Base-by-base conservation (phyloP, 1,140 invertebrate genomes). In the Drosophila aff. region DNA sequence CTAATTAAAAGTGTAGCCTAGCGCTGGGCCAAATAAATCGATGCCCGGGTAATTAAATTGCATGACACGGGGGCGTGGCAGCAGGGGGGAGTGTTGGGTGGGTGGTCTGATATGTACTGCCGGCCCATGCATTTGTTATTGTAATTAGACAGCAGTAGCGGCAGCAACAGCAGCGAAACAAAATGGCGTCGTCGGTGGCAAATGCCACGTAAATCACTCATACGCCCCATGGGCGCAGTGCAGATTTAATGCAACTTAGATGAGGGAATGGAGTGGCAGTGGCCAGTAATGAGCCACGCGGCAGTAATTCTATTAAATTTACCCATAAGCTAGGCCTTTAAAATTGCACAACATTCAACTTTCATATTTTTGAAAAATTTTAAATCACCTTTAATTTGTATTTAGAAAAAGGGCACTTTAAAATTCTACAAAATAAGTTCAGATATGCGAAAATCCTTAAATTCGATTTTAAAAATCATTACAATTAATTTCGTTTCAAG, bases 21-120 rank as follows among this genome's bases (percentile, higher is more conserved):
- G 61, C 76, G 68, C 62, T 77, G 80, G 72, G 76, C 80, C 73
- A 84, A 89, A 90, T 90, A 90, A 90, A 90, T 90, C 85, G 85
- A 90, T 90, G 86, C 41, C 73, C 49, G 79, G 86, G 86, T 90
- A 90, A 90, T 90, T 90, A 90, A 90, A 90, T 91, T 90, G 85
- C 79, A 83, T 83, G 83, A 86, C 80, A 82, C 58, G 63, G 18
- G 16, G 33, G 13, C 11, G 40, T 16, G 43, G 38, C 8, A 16
- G 13, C 13, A 10, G 23, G 23, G 4, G 0, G 26, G 13, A 7
- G 23, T 23, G 23, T 23, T 2, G 3, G 10, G 9, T 23, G 31
- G 4, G n/a, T 7, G 28, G 16, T 11, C 38, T 43, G 36, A 53
- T 18, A 46, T 23, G 63, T 26, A 59, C 49, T 36, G 43, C 26